phyloP scores from a whole-genome alignment of 92 coral and sea anemone genomes.

The Porites divaricata region DNA sequence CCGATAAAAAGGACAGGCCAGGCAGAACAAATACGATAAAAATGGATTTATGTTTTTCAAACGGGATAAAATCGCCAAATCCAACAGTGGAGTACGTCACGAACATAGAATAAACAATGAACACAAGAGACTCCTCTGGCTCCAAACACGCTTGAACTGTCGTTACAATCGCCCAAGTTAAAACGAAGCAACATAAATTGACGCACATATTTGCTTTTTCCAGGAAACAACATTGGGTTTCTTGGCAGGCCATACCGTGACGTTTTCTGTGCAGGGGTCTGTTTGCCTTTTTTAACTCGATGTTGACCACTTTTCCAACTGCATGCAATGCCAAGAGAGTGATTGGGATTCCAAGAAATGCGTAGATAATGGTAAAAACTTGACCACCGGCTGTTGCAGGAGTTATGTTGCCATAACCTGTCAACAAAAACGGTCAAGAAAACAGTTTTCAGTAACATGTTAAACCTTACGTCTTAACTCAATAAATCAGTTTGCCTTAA shows the following conservation, averaged over 20 bases:
- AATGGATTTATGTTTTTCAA: slow-evolving; percentile 13
- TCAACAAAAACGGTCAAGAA: neutral
- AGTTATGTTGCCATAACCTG: slow-evolving; percentile 60
- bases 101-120: slow-evolving; percentile 35
- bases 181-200: neutral
- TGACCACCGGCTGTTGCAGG: slow-evolving; percentile 49
- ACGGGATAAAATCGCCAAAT: slow-evolving; percentile 52
- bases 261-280: slow-evolving; percentile 29
- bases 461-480: no score
- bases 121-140: neutral
- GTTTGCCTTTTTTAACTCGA: neutral
- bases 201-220: slow-evolving; percentile 15
- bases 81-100: slow-evolving; percentile 56
- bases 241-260: slow-evolving; percentile 8
- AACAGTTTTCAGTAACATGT: neutral
- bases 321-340: slow-evolving; percentile 33
- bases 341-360: slow-evolving; percentile 47
- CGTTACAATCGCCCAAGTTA: slow-evolving; percentile 2
- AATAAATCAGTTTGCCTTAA: no score
- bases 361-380: slow-evolving; percentile 40
- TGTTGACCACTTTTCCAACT: slow-evolving; percentile 43
- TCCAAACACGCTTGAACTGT: neutral
- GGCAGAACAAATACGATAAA: slow-evolving; percentile 25
- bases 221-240: slow-evolving; percentile 23
- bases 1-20: slow-evolving; percentile 50